Percentiles rank a stretch among this genome's conserved stretches.
phyloP scores from a whole-genome alignment of 2,797 vertebrate genomes.

The Emydoidea blandingii region DNA sequence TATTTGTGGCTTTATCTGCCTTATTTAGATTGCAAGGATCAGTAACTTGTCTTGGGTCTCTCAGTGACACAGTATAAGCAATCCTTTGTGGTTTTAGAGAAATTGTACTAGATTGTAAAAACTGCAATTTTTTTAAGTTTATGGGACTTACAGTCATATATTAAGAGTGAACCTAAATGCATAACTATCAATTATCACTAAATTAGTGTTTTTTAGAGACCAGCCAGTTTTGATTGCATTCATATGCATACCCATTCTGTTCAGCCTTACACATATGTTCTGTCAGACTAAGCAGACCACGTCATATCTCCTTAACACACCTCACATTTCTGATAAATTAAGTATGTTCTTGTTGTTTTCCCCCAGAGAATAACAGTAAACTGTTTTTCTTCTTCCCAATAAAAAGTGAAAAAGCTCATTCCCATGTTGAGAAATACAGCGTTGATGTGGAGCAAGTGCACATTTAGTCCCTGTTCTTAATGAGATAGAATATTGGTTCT shows the following conservation, averaged over 20 bases:
- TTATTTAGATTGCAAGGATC: not conserved
- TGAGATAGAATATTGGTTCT: not conserved
- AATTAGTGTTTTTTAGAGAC: not conserved
- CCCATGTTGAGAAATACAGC: not conserved
- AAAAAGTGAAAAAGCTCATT: not conserved
- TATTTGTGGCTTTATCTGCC: not conserved
- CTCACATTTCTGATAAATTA: not conserved
- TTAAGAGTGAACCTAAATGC: not conserved
- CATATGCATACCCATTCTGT: not conserved
- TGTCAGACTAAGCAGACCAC: not conserved
- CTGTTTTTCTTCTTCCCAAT: conserved; percentile 5
- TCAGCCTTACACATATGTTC: not conserved
- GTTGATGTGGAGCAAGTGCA: not conserved
- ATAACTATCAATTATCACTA: not conserved
- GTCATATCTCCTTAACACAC: not conserved
- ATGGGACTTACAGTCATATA: not conserved
- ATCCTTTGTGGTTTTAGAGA: not conserved
- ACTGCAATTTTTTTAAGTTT: not conserved
- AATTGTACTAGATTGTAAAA: not conserved
- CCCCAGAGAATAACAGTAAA: not conserved
- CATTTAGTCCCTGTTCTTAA: not conserved
- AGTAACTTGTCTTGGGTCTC: not conserved
- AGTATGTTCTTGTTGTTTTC: not conserved
- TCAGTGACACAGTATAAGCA: not conserved
- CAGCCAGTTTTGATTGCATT: not conserved